Evolutionary conservation across 2,113 vertebrate species (phyloP).

Genomic region (Thymallus thymallus): DNA sequence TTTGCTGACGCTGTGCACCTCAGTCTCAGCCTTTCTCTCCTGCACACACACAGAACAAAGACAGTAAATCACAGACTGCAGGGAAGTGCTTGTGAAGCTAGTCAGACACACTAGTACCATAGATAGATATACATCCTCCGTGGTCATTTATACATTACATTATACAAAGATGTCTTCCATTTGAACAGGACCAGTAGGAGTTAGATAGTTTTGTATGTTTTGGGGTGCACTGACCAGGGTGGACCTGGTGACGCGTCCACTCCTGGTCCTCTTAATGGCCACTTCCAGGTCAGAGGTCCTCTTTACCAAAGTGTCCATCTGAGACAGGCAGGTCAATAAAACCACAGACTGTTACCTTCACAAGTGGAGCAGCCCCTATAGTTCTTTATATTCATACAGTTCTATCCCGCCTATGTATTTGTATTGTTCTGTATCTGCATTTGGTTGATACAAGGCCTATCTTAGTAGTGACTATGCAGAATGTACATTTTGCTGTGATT

Average conservation of each 20-base stretch:
- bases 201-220: background rate
- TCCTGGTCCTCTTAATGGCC: conserved; percentile 80
- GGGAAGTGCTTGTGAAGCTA: no score
- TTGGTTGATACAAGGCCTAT: no score
- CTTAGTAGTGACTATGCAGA: no score
- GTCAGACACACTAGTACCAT: no score
- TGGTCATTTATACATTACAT: no score
- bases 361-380: background rate
- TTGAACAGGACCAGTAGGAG: background rate
- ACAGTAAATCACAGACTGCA: no score
- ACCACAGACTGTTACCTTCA: background rate
- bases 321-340: conserved; percentile 2
- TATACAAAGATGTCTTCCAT: background rate
- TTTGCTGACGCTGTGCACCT: background rate
- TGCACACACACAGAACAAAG: conserved; percentile 16
- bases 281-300: conserved; percentile 73
- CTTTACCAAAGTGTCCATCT: conserved; percentile 73
- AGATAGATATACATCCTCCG: no score
- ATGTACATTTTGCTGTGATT: background rate
- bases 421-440: no score
- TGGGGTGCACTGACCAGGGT: conserved; percentile 42
- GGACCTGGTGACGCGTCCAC: conserved; percentile 71
- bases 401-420: no score
- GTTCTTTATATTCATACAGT: no score
- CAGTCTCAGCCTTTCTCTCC: conserved; percentile 24